Evolutionary conservation across 2,113 vertebrate genomes (phyloP), one percentile per base, ranked within the genome.

Genomic region (Carassius auratus): DNA sequence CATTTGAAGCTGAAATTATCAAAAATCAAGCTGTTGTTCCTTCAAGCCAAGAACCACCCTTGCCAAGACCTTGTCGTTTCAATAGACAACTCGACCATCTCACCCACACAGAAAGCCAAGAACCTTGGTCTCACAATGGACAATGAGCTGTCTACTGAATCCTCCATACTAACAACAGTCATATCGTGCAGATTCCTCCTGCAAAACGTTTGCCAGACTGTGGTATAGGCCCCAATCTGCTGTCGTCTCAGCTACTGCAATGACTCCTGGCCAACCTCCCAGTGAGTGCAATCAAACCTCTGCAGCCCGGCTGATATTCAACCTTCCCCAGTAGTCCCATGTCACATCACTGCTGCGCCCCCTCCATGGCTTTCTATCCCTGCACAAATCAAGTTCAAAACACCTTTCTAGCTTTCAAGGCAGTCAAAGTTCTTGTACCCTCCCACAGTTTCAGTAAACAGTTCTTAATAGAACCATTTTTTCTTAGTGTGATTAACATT

Each of bases 11-110:
- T 62, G 76, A 79, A 77, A 42, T 79, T 0, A 62, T 79, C 57
- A 61, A 79, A 62, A 79, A 61, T 36, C 55, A n/a, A 38, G 55
- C 19, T 61, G 76, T 59, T 79, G 33, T 48, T 79, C 55, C 19
- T 61, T 38, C 33, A 59, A 79, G 52, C 76, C 17, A 62, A 61
- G 19, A 78, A 75, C 3, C 42, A 13, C 33, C 12, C 76, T 14
- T 78, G 33, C 19, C 33, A 36, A 78, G 30, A 14, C 30, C 76
- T n/a, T 61, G 36, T 23, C 33, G 23, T 62, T 61, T 79, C 57
- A 61, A 42, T n/a, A 62, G 76, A 79, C 21, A 79, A 23, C 21
- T 62, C 55, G 12, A 14, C 12, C 17, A 62, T 79, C 52, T 62
- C 21, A 38, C 55, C 33, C 76, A 79, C 13, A 21, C 55, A 61